Base-by-base conservation (phyloP, 2,888 invertebrate species). In the Acrobasis repandana region DNA sequence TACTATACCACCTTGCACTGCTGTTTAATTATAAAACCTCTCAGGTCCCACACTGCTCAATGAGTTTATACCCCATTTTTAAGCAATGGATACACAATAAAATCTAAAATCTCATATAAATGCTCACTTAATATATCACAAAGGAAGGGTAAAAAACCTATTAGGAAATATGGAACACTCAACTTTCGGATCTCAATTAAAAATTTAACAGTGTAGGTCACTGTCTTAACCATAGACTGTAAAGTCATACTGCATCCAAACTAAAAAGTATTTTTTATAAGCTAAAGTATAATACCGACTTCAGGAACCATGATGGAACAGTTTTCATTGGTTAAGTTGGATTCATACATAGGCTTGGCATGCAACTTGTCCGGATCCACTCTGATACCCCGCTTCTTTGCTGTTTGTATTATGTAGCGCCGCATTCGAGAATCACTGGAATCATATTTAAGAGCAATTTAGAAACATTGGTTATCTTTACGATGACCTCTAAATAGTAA, bases 221-320 rank as follows among this genome's bases (percentile, higher is more conserved):
- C 2, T 9, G 3, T 11, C 11, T 9, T 36, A 9, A 49, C 11
- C 20, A 50, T 14, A 50, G 8, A 50, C 33, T 28, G 9, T 4
- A 14, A n/a, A 43, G n/a, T n/a, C 43, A 43, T 14, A n/a, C 6
- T 43, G 14, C 43, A 43, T 28, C 2, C 8, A 14, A n/a, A n/a
- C 14, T 8, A 16, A 9, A 10, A 1, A 16, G 9, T 56, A 16
- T 50, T 48, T 60, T 59, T 34, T 18, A 56, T 47, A 36, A 70
- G 43, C 73, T 85, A 86, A 61, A 86, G 74, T 36, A 86, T 75
- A 16, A 85, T 78, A 56, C 76, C 86, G 9, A 86, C 80, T 58
- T 87, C 86, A 0, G 88, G 87, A 46, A 88, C 76, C 62, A 86
- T 77, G 18, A 89, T 87, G 14, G 86, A 80, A 65, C 88, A 89